phyloP scores from a whole-genome alignment of 2,888 invertebrate species.

The Mimumesa dahlbomi region DNA sequence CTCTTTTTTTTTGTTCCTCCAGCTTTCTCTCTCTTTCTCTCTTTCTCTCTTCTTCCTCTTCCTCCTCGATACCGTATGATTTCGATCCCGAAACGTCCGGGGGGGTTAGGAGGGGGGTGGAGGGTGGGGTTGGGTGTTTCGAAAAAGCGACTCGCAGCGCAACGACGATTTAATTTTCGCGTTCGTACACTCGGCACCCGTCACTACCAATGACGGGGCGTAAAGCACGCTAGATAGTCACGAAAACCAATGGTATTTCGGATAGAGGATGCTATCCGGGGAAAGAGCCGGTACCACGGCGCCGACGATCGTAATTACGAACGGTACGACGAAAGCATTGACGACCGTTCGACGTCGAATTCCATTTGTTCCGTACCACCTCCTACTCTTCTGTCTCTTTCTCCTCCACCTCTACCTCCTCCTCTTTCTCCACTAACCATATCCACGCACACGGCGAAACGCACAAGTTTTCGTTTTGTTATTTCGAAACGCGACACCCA shows the following conservation, averaged over 20 bases:
- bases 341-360: slow-evolving; percentile 44
- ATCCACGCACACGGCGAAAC: too few species aligned
- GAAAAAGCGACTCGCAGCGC: slow-evolving; percentile 7
- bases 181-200: slow-evolving; percentile 13
- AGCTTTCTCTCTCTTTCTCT: too few species aligned
- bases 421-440: slow-evolving; percentile 11
- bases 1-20: neutral
- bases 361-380: slow-evolving; percentile 31
- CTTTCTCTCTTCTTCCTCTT: neutral
- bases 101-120: too few species aligned
- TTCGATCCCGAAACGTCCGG: neutral
- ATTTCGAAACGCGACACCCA: slow-evolving; percentile 51
- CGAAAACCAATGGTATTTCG: slow-evolving; percentile 24
- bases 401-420: slow-evolving; percentile 15
- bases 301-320: slow-evolving; percentile 55
- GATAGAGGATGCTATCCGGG: neutral
- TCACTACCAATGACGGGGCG: slow-evolving; percentile 18
- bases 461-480: slow-evolving; percentile 43
- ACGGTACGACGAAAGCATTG: slow-evolving; percentile 48
- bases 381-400: slow-evolving; percentile 16
- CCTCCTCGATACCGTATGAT: neutral
- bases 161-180: slow-evolving; percentile 60
- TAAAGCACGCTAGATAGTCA: slow-evolving; percentile 34
- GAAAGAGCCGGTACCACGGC: slow-evolving; percentile 4
- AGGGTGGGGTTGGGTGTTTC: too few species aligned